phyloP scores from a whole-genome alignment of 2,888 invertebrate species.

The Tiliacea citrago region DNA sequence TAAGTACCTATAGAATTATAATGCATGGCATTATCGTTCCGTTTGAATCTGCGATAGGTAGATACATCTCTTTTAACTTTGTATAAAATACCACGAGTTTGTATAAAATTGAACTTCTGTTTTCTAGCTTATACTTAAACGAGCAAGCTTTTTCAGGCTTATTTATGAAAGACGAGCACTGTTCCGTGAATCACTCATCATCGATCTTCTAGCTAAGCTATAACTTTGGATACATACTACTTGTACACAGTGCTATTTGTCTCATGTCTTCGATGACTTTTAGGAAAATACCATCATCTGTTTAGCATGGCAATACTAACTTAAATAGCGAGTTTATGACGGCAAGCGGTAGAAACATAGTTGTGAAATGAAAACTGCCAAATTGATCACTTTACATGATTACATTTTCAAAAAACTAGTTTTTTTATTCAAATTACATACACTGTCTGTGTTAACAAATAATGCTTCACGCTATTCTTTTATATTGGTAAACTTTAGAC shows the following conservation, averaged over 20 bases:
- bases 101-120: background rate
- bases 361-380: constrained; percentile 44
- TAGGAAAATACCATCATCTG: background rate
- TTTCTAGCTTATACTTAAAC: background rate
- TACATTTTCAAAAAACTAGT: constrained; percentile 19
- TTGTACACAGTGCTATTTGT: background rate
- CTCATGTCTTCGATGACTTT: constrained; percentile 11
- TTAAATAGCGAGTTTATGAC: background rate
- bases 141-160: background rate
- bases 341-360: constrained; percentile 22
- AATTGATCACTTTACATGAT: constrained; percentile 37
- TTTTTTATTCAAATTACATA: constrained; percentile 9
- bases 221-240: constrained; percentile 5
- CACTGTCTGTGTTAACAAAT: background rate
- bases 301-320: constrained; percentile 19
- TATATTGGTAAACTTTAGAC: constrained; percentile 30
- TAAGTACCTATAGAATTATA: background rate
- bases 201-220: background rate
- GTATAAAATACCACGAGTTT: background rate
- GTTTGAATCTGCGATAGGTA: background rate
- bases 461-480: constrained; percentile 1
- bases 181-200: background rate
- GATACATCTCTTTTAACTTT: background rate
- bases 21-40: background rate
- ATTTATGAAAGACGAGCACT: constrained; percentile 4